A percentile compares a stretch with the other conserved stretches of the same genome.
Conservation (phyloP, 2,797 vertebrate species). For the Malacoraja senta region DNA sequence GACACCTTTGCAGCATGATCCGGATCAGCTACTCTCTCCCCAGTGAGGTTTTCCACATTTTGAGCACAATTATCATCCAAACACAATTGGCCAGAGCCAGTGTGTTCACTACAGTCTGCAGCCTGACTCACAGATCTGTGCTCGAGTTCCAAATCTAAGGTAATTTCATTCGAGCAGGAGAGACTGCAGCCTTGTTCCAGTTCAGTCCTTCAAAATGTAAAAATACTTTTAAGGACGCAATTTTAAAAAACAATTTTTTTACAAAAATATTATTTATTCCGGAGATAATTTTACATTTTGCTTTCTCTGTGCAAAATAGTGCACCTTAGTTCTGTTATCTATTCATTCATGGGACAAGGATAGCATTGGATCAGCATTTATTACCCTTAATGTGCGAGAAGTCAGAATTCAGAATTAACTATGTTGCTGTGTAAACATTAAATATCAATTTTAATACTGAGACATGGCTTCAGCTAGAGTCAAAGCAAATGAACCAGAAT, state of each 20-base stretch:
- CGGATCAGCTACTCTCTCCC: neutral
- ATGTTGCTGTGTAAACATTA: no score
- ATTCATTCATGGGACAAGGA: neutral
- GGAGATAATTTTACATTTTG: neutral
- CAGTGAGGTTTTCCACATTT: neutral
- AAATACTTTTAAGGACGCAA: neutral
- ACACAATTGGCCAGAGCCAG: neutral
- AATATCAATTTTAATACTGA: no score
- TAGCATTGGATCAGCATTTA: neutral
- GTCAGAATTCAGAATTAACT: no score
- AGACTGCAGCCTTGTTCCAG: neutral
- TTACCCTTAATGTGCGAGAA: neutral
- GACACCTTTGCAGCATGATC: no score
- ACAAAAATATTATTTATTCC: neutral
- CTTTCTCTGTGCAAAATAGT: neutral
- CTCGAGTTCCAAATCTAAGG: neutral
- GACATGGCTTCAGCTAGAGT: no score
- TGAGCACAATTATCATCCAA: neutral
- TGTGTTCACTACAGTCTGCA: neutral
- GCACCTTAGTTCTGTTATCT: no score
- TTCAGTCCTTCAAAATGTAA: conserved; percentile 25
- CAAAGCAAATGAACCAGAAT: no score
- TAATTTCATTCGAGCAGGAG: neutral
- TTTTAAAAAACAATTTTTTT: neutral
- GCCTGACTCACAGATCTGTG: neutral